phyloP scores from a whole-genome alignment of 1,140 invertebrate genomes.

The Melitaea cinxia region DNA sequence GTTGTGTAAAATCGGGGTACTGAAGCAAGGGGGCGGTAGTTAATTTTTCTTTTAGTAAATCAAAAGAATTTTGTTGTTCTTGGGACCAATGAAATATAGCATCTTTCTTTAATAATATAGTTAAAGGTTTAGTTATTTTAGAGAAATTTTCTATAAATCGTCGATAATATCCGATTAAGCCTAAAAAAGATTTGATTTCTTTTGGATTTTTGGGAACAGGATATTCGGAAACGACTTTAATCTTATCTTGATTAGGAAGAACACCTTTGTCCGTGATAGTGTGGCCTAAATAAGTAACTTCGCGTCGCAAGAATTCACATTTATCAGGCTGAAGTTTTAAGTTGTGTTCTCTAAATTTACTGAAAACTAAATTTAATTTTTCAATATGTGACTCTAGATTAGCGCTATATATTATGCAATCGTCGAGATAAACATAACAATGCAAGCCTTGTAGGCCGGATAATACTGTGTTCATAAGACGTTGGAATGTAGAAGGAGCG shows the following conservation, averaged over 20 bases:
- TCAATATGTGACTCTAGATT: constrained; percentile 1
- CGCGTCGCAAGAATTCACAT: constrained; percentile 19
- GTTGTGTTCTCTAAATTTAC: constrained; percentile 1
- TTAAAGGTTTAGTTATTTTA: constrained; percentile 1
- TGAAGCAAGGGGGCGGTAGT: background rate
- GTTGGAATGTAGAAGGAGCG: too few relatives aligned
- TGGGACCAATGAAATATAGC: background rate
- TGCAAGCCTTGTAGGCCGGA: constrained; percentile 3
- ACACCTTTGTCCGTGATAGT: constrained; percentile 20
- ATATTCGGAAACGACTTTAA: background rate
- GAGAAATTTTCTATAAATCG: constrained; percentile 10
- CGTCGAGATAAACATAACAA: constrained; percentile 2
- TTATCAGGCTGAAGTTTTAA: constrained; percentile 24
- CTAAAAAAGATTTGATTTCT: too few relatives aligned
- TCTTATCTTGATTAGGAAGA: constrained; percentile 2
- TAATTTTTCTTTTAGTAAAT: constrained; percentile 1
- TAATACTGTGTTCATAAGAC: too few relatives aligned
- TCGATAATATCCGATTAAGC: background rate
- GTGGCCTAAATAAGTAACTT: constrained; percentile 27
- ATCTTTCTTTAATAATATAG: constrained; percentile 1
- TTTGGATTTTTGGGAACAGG: too few relatives aligned
- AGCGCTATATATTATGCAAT: background rate
- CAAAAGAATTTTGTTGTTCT: background rate
- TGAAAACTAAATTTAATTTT: constrained; percentile 3
- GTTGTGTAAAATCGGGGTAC: constrained; percentile 1